Evolutionary conservation across 2,797 vertebrate species (phyloP).

Genomic region (Amazona ochrocephala): DNA sequence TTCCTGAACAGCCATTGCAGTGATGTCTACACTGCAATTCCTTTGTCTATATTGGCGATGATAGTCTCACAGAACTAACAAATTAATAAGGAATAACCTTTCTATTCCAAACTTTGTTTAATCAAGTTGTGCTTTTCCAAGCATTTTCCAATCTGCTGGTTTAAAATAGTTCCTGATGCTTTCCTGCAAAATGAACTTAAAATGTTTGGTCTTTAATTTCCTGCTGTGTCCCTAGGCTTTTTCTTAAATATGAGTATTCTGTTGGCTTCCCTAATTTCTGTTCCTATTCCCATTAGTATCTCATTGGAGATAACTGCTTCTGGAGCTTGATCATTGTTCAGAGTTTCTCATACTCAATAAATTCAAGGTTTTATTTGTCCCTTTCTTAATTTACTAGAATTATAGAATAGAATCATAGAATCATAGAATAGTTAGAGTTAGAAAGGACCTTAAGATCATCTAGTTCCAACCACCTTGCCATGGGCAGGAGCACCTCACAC

Average conservation of each 20-base stretch:
- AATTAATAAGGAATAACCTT: constrained; percentile 26
- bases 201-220: constrained; percentile 30
- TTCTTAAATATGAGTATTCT: background rate
- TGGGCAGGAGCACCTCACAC: too few species aligned
- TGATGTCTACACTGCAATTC: background rate
- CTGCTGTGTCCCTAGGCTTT: background rate
- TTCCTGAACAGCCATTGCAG: background rate
- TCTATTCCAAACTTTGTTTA: background rate
- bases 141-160: constrained; percentile 8
- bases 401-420: too few species aligned
- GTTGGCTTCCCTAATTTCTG: background rate
- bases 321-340: background rate
- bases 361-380: background rate
- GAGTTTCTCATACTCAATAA: background rate
- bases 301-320: background rate
- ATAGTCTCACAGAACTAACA: constrained; percentile 1
- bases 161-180: constrained; percentile 40
- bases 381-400: background rate
- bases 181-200: constrained; percentile 13
- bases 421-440: too few species aligned
- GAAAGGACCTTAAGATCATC: too few species aligned
- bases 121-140: constrained; percentile 62
- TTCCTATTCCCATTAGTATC: background rate
- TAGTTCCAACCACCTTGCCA: too few species aligned
- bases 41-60: background rate